Base-by-base conservation (phyloP, 2,888 invertebrate species). In the Tenthredo distinguenda region DNA sequence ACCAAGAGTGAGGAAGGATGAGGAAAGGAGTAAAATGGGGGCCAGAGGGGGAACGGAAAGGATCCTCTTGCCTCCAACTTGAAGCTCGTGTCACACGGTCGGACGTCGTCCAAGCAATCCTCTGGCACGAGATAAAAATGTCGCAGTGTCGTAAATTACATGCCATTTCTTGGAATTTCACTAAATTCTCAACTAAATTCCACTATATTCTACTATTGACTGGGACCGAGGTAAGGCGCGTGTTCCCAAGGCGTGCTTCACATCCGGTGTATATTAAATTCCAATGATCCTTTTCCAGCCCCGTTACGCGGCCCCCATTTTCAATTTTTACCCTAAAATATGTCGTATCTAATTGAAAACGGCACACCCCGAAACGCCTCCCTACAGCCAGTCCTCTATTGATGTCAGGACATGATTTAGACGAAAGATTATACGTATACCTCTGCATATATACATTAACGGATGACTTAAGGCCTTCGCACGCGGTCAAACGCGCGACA, bases 221-320 rank as follows among this genome's bases (percentile, higher is more conserved):
- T 81, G 58, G 81, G 40, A 58, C 58, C 58, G 62, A 26, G 62
- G 2, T 34, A 40, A 6, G 62, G 37, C 81, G 81, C 81, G 81
- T 62, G 81, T 62, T 62, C 81, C 37, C 58, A 62, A 81, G 58
- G 40, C 81, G 81, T 81, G 81, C 81, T 81, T 40, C 40, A 81
- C 81, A 81, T 81, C 81, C 81, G 81, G 62, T 81, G 62, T 81
- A 81, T 81, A 81, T 81, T 81, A 81, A 81, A 81, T 81, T 81
- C 81, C 81, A 81, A 58, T 81, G 62, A 81, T 81, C 62, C 81
- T 62, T 62, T 81, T 62, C 50, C 40, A 31, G 18, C 50, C n/a
- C 31, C n/a, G 26, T 18, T 21, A 6, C 31, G 12, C 40, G 3
- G 9, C n/a, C 5, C 81, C 40, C 62, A 12, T 37, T 81, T 40